These are phyloP conservation scores for Samia ricini DNA, from an alignment of 1,140 invertebrate species.

Conservation along the genomic window DNA sequence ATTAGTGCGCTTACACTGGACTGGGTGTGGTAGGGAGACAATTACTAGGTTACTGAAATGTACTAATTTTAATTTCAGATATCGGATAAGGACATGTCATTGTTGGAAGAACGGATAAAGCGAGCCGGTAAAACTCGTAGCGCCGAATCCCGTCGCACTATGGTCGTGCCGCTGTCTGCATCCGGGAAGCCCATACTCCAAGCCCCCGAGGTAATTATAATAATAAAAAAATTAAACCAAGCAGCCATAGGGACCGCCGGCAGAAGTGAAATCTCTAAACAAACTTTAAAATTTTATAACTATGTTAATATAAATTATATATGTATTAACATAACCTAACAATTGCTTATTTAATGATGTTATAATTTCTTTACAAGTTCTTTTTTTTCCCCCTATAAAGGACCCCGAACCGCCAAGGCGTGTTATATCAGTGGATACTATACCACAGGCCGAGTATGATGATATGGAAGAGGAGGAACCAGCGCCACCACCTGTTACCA, in stretches of 20 bases:
- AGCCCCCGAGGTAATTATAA: slow-evolving; percentile 41
- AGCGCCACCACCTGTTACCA: slow-evolving; percentile 32
- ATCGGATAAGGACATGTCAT: slow-evolving; percentile 95
- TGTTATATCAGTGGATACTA: slow-evolving; percentile 48
- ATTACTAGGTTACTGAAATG: too few species aligned
- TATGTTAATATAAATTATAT: too few species aligned
- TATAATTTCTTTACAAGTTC: neutral
- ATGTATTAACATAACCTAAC: too few species aligned
- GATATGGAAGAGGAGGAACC: slow-evolving; percentile 54
- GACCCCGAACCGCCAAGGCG: slow-evolving; percentile 36
- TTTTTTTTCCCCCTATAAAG: slow-evolving; percentile 5
- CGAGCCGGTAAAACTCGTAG: slow-evolving; percentile 86
- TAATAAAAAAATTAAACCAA: neutral
- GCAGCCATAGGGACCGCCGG: too few species aligned
- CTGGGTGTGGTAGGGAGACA: too few species aligned
- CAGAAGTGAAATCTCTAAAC: too few species aligned
- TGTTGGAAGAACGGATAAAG: slow-evolving; percentile 97
- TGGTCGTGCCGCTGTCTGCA: slow-evolving; percentile 55
- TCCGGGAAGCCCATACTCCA: slow-evolving; percentile 67
- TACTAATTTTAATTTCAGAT: slow-evolving; percentile 79
- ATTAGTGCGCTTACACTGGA: too few species aligned
- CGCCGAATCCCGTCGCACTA: slow-evolving; percentile 64
- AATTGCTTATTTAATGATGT: too few species aligned
- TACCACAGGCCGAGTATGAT: slow-evolving; percentile 45
- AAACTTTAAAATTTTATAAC: neutral